Conservation (phyloP, 2,113 vertebrate genomes). For the Alligator sinensis region DNA sequence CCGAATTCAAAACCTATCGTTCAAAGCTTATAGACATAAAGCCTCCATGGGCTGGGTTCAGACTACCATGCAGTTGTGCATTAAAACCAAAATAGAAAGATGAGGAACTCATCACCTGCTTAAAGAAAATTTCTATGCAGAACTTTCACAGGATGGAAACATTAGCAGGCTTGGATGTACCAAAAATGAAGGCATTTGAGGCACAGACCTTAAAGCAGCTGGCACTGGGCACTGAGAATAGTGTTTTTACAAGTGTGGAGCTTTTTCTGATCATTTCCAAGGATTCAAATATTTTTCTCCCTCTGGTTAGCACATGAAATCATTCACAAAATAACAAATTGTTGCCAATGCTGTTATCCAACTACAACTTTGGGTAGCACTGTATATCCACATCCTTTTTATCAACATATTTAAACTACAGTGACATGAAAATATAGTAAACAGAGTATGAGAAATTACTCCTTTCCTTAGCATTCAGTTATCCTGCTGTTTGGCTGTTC, state of each 20-base stretch:
- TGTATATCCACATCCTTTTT: constrained; percentile 25
- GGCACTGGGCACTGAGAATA: constrained; percentile 11
- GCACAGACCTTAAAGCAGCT: neutral
- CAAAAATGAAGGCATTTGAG: neutral
- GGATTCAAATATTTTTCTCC: constrained; percentile 45
- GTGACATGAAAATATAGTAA: constrained; percentile 42
- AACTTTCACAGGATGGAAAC: neutral
- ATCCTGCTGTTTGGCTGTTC: neutral
- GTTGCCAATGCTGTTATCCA: constrained; percentile 44
- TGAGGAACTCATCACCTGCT: neutral
- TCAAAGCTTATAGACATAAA: neutral
- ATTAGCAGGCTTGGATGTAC: neutral
- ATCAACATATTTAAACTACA: constrained; percentile 43
- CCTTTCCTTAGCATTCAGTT: constrained; percentile 29
- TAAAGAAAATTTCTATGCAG: neutral
- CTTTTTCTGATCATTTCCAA: constrained; percentile 41
- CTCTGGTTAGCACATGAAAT: constrained; percentile 59
- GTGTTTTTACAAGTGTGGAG: constrained; percentile 38
- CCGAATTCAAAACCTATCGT: neutral
- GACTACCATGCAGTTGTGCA: neutral
- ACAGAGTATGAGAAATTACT: constrained; percentile 29
- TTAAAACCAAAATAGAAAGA: neutral
- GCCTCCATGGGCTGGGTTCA: neutral
- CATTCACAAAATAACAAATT: constrained; percentile 66
- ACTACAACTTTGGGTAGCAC: constrained; percentile 2